Evolutionary conservation across 2,888 invertebrate genomes (phyloP).

Genomic region (Kuschelorhynchus macadamiae): DNA sequence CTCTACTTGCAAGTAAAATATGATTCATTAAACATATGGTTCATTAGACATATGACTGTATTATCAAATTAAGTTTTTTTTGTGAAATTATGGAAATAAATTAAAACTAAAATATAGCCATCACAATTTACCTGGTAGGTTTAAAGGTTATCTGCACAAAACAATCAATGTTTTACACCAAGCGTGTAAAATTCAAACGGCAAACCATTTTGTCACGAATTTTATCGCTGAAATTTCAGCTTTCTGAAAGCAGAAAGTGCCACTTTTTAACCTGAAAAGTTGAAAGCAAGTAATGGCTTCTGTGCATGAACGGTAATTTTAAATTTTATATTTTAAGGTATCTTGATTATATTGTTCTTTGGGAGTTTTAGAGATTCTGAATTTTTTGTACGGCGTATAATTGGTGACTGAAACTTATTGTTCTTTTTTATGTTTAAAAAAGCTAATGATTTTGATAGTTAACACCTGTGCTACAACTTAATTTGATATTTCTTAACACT

Average conservation of each 20-base stretch:
- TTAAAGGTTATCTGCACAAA: constrained; percentile 26
- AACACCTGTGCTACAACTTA: too few species aligned
- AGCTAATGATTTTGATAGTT: too few species aligned
- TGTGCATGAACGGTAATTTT: constrained; percentile 41
- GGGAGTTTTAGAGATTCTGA: too few species aligned
- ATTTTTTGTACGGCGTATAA: too few species aligned
- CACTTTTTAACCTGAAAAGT: constrained; percentile 44
- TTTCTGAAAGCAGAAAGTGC: constrained; percentile 46
- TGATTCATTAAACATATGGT: too few species aligned
- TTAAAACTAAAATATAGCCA: constrained; percentile 3
- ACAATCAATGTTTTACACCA: constrained; percentile 37
- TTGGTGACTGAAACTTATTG: too few species aligned
- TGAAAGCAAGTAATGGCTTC: constrained; percentile 40
- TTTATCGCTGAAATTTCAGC: constrained; percentile 45
- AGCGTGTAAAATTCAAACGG: constrained; percentile 48
- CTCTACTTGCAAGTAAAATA: too few species aligned
- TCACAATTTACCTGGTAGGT: constrained; percentile 8
- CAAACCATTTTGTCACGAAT: constrained; percentile 48
- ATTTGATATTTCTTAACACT: too few species aligned
- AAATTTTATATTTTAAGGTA: constrained; percentile 16
- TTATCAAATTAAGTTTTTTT: too few species aligned
- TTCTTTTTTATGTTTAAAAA: too few species aligned
- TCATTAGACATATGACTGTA: too few species aligned
- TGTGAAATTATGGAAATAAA: too few species aligned
- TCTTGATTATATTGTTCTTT: background rate